Evolutionary conservation across 2,113 vertebrate genomes (phyloP).

Genomic region (Bombycilla garrulus): DNA sequence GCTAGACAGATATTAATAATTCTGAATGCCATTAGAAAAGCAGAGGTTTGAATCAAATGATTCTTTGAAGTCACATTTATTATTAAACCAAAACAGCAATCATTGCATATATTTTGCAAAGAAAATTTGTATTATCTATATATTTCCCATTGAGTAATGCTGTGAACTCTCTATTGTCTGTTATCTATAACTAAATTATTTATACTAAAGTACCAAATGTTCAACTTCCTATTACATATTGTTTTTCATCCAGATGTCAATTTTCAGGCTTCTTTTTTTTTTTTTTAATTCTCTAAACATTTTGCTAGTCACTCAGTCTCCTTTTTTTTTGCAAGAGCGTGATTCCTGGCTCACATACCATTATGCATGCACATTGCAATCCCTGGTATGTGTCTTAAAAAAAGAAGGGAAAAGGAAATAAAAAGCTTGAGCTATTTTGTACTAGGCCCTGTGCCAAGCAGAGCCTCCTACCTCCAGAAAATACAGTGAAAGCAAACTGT

Average conservation of each 20-base stretch:
- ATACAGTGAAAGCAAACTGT: not conserved
- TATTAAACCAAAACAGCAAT: constrained; percentile 74
- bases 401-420: not conserved
- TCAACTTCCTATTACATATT: not conserved
- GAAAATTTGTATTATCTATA: constrained; percentile 76
- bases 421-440: constrained; percentile 29
- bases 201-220: not conserved
- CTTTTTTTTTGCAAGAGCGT: not conserved
- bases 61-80: constrained; percentile 72
- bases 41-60: constrained; percentile 62
- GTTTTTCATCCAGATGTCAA: constrained; percentile 1
- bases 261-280: not conserved
- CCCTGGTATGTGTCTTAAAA: constrained; percentile 1
- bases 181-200: constrained; percentile 30
- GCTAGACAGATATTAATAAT: constrained; percentile 74
- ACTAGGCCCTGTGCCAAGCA: constrained; percentile 9
- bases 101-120: constrained; percentile 64
- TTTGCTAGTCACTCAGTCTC: not conserved
- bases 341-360: not conserved
- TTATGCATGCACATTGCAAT: not conserved
- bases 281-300: not conserved
- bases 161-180: constrained; percentile 33
- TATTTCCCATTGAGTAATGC: constrained; percentile 72
- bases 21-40: constrained; percentile 69
- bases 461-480: constrained; percentile 26